phyloP scores from a whole-genome alignment of 2,888 invertebrate genomes.

The Euspilapteryx auroguttella region DNA sequence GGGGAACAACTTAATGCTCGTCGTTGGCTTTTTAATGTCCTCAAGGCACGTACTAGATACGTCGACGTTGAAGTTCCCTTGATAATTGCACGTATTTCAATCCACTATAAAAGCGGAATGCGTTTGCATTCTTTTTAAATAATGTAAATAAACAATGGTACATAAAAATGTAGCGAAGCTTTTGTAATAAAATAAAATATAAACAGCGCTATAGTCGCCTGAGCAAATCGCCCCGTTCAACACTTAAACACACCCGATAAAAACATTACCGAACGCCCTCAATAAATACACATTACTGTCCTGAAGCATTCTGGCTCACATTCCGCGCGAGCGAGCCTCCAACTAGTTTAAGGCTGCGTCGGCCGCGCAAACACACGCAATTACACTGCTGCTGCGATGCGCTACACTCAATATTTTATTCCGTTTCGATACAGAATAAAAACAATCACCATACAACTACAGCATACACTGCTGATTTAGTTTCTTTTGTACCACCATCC shows the following conservation, averaged over 20 bases:
- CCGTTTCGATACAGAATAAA: slow-evolving; percentile 31
- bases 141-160: no score
- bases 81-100: no score
- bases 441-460: no score
- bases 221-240: slow-evolving; percentile 29
- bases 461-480: slow-evolving; percentile 31
- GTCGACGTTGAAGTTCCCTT: no score
- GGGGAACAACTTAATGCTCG: no score
- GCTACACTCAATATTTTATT: slow-evolving; percentile 48
- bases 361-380: slow-evolving; percentile 41
- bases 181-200: background rate
- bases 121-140: no score
- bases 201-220: slow-evolving; percentile 21
- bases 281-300: slow-evolving; percentile 61
- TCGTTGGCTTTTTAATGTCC: no score
- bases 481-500: slow-evolving; percentile 12
- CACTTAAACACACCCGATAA: slow-evolving; percentile 41
- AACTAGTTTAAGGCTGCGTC: slow-evolving; percentile 33
- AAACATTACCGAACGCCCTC: slow-evolving; percentile 55
- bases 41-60: no score
- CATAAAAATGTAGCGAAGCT: no score
- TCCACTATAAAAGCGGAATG: no score
- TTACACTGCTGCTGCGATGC: slow-evolving; percentile 53
- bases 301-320: slow-evolving; percentile 53
- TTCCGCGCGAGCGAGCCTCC: slow-evolving; percentile 46